These are phyloP conservation scores for Protophormia terraenovae DNA, from an alignment of 2,888 invertebrate species.

Conservation along the genomic window DNA sequence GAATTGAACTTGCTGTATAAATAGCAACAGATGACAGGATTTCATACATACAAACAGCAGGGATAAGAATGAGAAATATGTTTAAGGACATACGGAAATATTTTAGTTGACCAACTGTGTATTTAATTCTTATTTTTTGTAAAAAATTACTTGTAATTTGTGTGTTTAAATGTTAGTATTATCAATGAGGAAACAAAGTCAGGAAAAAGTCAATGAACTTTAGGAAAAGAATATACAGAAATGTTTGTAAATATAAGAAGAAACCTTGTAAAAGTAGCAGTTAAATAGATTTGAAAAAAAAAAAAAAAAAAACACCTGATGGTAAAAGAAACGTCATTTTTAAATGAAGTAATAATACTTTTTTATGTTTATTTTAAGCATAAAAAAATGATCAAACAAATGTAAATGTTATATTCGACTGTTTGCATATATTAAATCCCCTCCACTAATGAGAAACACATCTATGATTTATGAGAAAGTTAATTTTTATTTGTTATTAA, in stretches of 20 bases:
- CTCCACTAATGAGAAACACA: too few relatives aligned
- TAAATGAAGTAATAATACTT: too few relatives aligned
- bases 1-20: constrained; percentile 17
- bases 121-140: not conserved
- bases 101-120: constrained; percentile 48
- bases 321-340: too few relatives aligned
- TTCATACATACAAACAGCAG: constrained; percentile 5
- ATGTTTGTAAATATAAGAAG: not conserved
- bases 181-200: constrained; percentile 11
- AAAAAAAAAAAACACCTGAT: constrained; percentile 14
- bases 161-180: not conserved
- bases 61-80: not conserved
- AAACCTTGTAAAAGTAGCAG: not conserved
- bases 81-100: constrained; percentile 39
- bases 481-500: too few relatives aligned
- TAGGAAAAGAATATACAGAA: not conserved
- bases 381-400: too few relatives aligned
- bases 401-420: too few relatives aligned
- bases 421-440: too few relatives aligned
- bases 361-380: too few relatives aligned
- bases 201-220: constrained; percentile 55
- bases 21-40: constrained; percentile 67
- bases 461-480: too few relatives aligned
- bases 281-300: constrained; percentile 17
- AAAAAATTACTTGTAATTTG: not conserved